Conservation (phyloP, 2,113 vertebrate genomes). For the Proterorhinus semilunaris region DNA sequence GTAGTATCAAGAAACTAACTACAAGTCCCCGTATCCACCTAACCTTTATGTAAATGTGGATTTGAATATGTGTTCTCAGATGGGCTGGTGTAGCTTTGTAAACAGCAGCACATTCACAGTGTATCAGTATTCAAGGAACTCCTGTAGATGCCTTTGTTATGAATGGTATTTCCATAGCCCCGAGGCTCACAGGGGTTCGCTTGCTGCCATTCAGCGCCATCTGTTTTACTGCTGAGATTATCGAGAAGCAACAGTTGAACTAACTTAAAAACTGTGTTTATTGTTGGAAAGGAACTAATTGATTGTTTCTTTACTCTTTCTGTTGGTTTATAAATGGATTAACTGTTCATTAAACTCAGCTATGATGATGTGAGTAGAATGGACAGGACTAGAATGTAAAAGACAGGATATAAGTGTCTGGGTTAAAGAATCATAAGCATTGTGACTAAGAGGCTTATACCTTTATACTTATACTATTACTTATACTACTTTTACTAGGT, state of each 20-base stretch:
- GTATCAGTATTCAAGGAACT: background rate
- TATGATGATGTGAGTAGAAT: too few relatives aligned
- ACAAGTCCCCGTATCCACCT: background rate
- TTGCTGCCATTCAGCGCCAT: background rate
- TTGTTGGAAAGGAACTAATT: background rate
- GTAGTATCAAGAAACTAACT: too few relatives aligned
- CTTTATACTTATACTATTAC: too few relatives aligned
- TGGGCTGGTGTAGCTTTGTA: background rate
- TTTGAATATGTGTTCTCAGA: background rate
- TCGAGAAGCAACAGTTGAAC: background rate
- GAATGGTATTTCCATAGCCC: conserved; percentile 6
- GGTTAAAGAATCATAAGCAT: too few relatives aligned
- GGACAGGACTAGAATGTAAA: too few relatives aligned
- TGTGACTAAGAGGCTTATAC: too few relatives aligned
- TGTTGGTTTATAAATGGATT: too few relatives aligned
- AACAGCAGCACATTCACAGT: background rate
- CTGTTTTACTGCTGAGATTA: background rate
- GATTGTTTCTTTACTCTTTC: background rate
- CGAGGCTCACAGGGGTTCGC: background rate
- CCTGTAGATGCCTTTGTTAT: background rate
- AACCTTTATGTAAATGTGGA: background rate
- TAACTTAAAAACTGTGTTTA: background rate
- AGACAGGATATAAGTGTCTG: too few relatives aligned
- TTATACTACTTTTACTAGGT: too few relatives aligned
- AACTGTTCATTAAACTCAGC: too few relatives aligned